Percentiles rank a stretch among this genome's conserved stretches.
These are phyloP conservation scores for Hormaphis cornu DNA, from an alignment of 1,140 invertebrate species.

Conservation along the genomic window DNA sequence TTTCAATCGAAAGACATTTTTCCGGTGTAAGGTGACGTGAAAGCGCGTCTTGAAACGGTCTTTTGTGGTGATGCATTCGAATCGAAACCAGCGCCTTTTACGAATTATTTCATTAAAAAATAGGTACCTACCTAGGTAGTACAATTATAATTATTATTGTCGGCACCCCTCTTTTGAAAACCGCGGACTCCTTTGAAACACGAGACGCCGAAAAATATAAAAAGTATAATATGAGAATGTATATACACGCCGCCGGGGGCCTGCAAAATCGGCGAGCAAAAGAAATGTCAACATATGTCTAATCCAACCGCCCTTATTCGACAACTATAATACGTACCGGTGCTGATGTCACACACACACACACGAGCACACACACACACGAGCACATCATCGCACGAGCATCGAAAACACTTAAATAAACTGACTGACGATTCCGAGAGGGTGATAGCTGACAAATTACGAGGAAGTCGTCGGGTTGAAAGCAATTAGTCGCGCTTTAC, in stretches of 20 bases:
- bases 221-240: no score
- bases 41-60: not conserved
- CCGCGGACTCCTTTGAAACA: constrained; percentile 27
- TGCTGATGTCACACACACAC: not conserved
- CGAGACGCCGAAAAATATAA: constrained; percentile 21
- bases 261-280: constrained; percentile 2
- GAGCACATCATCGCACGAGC: no score
- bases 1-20: not conserved
- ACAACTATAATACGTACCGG: not conserved
- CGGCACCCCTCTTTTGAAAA: constrained; percentile 3
- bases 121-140: no score
- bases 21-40: constrained; percentile 27
- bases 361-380: no score
- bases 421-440: no score
- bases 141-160: not conserved
- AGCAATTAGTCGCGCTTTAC: not conserved
- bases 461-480: not conserved
- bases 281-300: constrained; percentile 31
- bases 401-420: no score
- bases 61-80: not conserved
- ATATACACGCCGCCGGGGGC: not conserved
- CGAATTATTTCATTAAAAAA: not conserved
- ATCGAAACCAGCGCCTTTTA: constrained; percentile 20
- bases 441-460: not conserved
- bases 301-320: constrained; percentile 20